Conservation (phyloP, 2,797 vertebrate species). For the Sciurus carolinensis region DNA sequence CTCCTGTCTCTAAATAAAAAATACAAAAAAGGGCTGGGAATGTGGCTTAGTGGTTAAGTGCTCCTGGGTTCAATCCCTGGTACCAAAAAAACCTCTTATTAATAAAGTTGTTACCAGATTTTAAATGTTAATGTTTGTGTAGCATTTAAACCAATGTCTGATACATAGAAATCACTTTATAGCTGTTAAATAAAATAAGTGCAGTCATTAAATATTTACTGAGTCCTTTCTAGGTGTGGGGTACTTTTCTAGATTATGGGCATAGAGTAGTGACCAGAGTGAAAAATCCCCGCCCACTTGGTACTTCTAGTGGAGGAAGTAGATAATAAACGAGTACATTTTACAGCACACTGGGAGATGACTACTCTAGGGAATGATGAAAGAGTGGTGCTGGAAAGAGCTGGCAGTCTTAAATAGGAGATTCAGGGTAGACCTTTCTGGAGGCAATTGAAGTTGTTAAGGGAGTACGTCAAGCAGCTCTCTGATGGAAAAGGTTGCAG, state of each 20-base stretch:
- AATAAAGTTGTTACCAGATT: background rate
- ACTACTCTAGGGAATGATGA: background rate
- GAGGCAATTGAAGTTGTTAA: background rate
- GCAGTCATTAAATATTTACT: background rate
- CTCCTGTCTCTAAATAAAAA: no score
- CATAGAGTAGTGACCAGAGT: background rate
- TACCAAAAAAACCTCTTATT: background rate
- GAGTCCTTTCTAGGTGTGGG: background rate
- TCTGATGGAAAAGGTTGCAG: background rate
- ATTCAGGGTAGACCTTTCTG: background rate
- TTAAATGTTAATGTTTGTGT: conserved; percentile 37
- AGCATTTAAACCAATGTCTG: background rate
- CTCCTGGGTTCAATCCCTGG: no score
- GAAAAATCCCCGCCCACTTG: background rate
- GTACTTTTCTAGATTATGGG: background rate
- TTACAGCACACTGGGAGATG: background rate
- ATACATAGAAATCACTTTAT: background rate
- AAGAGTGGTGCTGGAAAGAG: background rate
- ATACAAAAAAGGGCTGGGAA: no score
- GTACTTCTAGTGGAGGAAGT: background rate
- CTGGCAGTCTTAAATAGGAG: background rate
- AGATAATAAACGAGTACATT: background rate
- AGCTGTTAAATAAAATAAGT: conserved; percentile 14
- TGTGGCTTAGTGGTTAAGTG: no score
- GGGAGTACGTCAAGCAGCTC: background rate